phyloP scores from a whole-genome alignment of 23 tunicate genomes.

The Clavelina lepadiformis region DNA sequence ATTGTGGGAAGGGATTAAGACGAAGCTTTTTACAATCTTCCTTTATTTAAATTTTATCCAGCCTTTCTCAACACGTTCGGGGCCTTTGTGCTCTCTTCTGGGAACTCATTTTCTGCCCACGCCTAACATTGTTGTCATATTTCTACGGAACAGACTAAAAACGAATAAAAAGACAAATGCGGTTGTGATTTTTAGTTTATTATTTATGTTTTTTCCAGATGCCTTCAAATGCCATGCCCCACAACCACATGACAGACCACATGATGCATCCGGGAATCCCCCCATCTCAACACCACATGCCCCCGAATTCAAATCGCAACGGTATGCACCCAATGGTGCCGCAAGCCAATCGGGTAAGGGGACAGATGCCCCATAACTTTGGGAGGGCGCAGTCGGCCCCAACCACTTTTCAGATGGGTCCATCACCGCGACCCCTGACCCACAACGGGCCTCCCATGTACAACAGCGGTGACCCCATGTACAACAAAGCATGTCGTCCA shows the following conservation, averaged over 20 bases:
- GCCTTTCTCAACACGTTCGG: too few species aligned
- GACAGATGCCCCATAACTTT: slow-evolving; percentile 26
- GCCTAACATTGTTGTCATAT: too few species aligned
- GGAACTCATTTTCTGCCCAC: too few species aligned
- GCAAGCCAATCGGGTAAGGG: slow-evolving; percentile 8
- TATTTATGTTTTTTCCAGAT: slow-evolving; percentile 4
- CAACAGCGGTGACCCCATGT: slow-evolving; percentile 13
- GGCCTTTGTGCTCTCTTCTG: too few species aligned
- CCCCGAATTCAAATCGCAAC: not conserved
- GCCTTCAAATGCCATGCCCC: too few species aligned
- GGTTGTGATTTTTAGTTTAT: too few species aligned
- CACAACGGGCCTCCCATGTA: slow-evolving; percentile 14
- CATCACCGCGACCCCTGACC: slow-evolving; percentile 4
- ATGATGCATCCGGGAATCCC: slow-evolving; percentile 8
- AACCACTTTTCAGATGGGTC: slow-evolving; percentile 18
- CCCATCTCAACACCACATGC: not conserved
- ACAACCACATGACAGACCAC: not conserved
- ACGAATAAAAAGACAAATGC: too few species aligned
- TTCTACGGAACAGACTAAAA: too few species aligned
- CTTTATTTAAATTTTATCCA: too few species aligned
- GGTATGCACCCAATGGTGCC: slow-evolving; percentile 16
- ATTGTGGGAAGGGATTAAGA: too few species aligned
- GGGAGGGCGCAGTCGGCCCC: slow-evolving; percentile 23
- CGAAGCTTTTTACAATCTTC: too few species aligned
- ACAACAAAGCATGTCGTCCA: slow-evolving; percentile 28